Evolutionary conservation across 2,888 invertebrate genomes (phyloP).

Genomic region (Chrysina gloriosa): DNA sequence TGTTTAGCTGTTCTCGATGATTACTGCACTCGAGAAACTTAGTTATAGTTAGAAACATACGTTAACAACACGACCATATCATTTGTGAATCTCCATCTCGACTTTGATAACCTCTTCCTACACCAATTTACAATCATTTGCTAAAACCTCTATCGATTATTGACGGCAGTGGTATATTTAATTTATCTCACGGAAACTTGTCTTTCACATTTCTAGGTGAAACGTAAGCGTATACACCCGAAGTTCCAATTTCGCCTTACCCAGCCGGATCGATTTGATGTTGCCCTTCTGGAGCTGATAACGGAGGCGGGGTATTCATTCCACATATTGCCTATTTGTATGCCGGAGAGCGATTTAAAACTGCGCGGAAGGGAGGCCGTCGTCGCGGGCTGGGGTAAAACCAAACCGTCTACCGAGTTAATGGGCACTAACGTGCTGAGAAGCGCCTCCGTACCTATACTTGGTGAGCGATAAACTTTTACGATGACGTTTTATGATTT

Average conservation of each 20-base stretch:
- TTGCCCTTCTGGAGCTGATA: constrained; percentile 79
- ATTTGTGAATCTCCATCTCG: no score
- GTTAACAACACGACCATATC: no score
- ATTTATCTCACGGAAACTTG: neutral
- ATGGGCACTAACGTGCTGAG: constrained; percentile 84
- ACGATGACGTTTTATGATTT: neutral
- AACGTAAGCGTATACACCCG: constrained; percentile 82
- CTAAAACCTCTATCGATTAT: no score
- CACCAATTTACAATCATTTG: no score
- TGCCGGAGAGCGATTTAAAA: constrained; percentile 69
- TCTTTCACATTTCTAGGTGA: constrained; percentile 66
- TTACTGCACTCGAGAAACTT: no score
- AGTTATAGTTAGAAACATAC: no score
- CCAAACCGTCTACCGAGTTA: constrained; percentile 77
- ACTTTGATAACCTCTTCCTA: no score
- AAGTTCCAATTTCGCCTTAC: constrained; percentile 83
- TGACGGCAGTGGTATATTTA: no score
- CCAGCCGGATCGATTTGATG: constrained; percentile 85
- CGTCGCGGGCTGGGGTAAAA: constrained; percentile 89
- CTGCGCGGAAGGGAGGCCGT: constrained; percentile 70
- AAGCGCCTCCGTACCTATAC: constrained; percentile 84
- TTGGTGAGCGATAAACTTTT: constrained; percentile 69
- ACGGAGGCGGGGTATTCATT: constrained; percentile 69
- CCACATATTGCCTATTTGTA: constrained; percentile 83
- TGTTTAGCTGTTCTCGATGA: no score